Base-by-base conservation (phyloP, 1,140 invertebrate genomes). In the Camponotus floridanus region DNA sequence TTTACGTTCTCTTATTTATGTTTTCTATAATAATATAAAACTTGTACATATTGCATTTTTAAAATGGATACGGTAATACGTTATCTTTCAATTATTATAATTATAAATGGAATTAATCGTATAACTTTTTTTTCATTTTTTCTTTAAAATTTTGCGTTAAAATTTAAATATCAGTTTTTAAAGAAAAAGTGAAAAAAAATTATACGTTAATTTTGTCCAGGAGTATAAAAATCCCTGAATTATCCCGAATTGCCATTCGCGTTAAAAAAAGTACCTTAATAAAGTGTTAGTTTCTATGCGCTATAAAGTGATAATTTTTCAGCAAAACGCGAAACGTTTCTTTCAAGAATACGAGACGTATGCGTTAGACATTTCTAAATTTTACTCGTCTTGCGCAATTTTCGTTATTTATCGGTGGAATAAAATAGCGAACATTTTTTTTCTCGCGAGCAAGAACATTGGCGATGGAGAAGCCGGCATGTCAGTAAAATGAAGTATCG, bases 401-500 rank as follows among this genome's bases (percentile, higher is more conserved):
- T 67, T 67, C 15, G 33, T 65, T 65, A 13, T 65, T 65, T 68
- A 13, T 45, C 67, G 31, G n/a, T 11, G 31, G 31, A 73, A 55
- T 31, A 18, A 51, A 71, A 33, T 11, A n/a, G 15, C 4, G 31
- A 11, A 33, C 26, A 33, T 36, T 5, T 15, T 36, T 39, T 64
- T 64, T 39, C 13, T 13, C 39, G 36, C 3, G 15, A 33, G 45
- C 59, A 36, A 48, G 1, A 26, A 45, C 9, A 6, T 57, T 55
- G 26, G 0, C 26, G 26, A 26, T 39, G 48, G 21, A 33, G 33
- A 67, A 67, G 67, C 8, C 18, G 33, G 18, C 36, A 33, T 21
- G 45, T 55, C 33, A 26, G 31, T 39, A 5, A 55, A 55, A 51
- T 4, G 18, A 70, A 51, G 13, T 48, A 21, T 79, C 33, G 33